Base-by-base conservation (phyloP, 2,113 vertebrate species). In the Dipodomys stephensi region DNA sequence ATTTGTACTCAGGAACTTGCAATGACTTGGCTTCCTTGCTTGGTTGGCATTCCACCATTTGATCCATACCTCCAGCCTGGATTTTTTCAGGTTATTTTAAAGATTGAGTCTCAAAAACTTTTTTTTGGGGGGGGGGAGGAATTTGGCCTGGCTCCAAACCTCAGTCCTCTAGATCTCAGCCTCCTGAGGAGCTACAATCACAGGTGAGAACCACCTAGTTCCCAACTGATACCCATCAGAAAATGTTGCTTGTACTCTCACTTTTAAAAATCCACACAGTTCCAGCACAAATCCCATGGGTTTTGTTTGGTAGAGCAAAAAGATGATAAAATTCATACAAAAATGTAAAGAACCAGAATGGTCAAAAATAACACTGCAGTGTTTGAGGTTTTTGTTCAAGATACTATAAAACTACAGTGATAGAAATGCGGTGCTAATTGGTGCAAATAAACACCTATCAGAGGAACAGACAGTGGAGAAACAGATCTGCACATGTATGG, bases 271-370 rank as follows among this genome's bases (percentile, higher is more conserved):
- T 76, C 32, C 65, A 30, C 18, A 71, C 0, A 5, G 44, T 65
- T 88, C 39, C 23, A 86, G 7, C 67, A 60, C 88, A 86, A 64
- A 53, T 53, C 32, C 67, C 23, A 28, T 77, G 44, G 69, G 57
- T 19, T 86, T 83, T 39, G 64, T 88, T 91, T 67, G 22, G n/a
- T 49, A 4, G 16, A 49, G 62, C 23, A 44, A 84, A 25, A 7
- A 73, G 46, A 87, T 93, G 78, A 46, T 91, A 65, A 65, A 90
- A 90, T 79, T 25, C 83, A 89, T 28, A 12, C 28, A 23, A n/a
- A 68, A 74, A 73, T 78, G n/a, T 4, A 76, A 94, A 32, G 35
- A n/a, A 20, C 25, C n/a, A 84, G 30, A 32, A 88, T 46, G 64
- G 10, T 62, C 19, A 28, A 69, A 69, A 64, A 78, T 77, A 73